phyloP scores from a whole-genome alignment of 2,797 vertebrate species.

The Pangasius larnaudii region DNA sequence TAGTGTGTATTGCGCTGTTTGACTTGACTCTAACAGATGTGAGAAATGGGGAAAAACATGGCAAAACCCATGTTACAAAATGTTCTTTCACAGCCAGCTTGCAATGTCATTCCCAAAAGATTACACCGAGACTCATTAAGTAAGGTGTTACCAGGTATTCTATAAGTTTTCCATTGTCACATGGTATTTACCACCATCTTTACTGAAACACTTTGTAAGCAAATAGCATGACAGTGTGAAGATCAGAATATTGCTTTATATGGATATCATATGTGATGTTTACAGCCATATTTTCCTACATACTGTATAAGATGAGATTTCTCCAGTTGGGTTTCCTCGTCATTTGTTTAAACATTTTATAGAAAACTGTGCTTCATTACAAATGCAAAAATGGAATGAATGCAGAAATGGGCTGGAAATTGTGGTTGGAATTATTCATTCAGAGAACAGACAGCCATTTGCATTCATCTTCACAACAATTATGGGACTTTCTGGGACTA shows the following conservation, averaged over 20 bases:
- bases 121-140: not conserved
- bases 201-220: not conserved
- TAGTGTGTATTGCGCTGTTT: not conserved
- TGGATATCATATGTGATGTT: not conserved
- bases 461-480: not conserved
- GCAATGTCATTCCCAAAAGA: not conserved
- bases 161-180: not conserved
- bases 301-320: not conserved
- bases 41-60: not conserved
- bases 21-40: not conserved
- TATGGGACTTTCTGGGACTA: not conserved
- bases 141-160: not conserved
- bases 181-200: not conserved
- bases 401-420: slow-evolving; percentile 6
- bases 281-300: not conserved
- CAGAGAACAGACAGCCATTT: not conserved
- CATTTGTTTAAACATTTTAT: not conserved
- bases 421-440: not conserved
- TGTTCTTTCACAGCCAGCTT: not conserved
- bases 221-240: not conserved
- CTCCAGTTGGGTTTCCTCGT: not conserved
- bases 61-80: not conserved
- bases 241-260: not conserved
- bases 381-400: not conserved
- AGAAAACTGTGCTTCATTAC: not conserved